These are phyloP conservation scores for Squalus acanthias DNA, from an alignment of 2,797 vertebrate genomes.

Conservation along the genomic window DNA sequence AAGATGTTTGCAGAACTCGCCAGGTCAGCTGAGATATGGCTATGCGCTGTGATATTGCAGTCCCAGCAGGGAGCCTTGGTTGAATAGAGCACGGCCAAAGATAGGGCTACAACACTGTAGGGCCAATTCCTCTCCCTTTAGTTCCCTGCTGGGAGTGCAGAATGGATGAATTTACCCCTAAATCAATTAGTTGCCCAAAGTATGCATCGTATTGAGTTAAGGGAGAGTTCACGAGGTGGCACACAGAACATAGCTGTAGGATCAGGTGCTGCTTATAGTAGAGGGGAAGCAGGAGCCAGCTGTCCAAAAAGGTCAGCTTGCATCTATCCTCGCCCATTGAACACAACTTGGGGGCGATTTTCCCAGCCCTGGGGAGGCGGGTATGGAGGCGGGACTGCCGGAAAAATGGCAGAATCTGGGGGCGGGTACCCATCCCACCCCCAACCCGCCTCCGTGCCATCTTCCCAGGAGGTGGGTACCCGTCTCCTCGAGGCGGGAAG, in stretches of 20 bases:
- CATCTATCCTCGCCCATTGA: neutral
- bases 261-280: neutral
- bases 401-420: too few relatives aligned
- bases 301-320: neutral
- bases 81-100: too few relatives aligned
- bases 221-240: neutral
- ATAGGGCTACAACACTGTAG: neutral
- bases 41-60: neutral
- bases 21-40: neutral
- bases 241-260: neutral
- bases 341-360: too few relatives aligned
- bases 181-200: neutral
- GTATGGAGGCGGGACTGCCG: too few relatives aligned
- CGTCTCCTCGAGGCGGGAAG: too few relatives aligned
- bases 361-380: too few relatives aligned
- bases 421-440: too few relatives aligned
- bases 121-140: neutral
- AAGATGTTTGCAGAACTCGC: neutral
- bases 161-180: neutral
- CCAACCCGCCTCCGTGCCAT: too few relatives aligned
- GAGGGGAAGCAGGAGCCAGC: neutral
- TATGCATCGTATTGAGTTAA: neutral
- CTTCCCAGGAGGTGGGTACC: too few relatives aligned
- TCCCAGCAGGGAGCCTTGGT: neutral
- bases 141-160: neutral